Evolutionary conservation across 2,113 vertebrate genomes (phyloP).

Genomic region (Kobus ellipsiprymnus): DNA sequence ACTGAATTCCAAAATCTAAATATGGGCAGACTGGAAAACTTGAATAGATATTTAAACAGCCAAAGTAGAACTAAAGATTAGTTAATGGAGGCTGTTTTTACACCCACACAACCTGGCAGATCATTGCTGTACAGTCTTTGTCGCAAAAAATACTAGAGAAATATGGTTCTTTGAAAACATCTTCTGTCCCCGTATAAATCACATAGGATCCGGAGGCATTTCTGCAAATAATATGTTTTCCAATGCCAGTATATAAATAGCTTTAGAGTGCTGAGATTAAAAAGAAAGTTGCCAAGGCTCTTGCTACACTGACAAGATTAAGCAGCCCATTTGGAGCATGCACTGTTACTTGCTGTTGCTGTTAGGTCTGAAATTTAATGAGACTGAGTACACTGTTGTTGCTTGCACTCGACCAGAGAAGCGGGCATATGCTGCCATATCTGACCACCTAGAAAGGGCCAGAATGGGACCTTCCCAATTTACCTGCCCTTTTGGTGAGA

Average conservation of each 20-base stretch:
- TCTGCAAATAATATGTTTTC: conserved; percentile 70
- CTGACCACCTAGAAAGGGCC: not conserved
- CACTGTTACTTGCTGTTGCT: conserved; percentile 27
- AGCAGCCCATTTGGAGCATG: not conserved
- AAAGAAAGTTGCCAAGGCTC: conserved; percentile 56
- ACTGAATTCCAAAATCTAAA: conserved; percentile 17
- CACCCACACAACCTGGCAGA: conserved; percentile 69
- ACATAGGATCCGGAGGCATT: conserved; percentile 59
- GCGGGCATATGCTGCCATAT: not conserved
- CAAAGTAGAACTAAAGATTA: conserved; percentile 33
- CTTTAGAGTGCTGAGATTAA: conserved; percentile 13
- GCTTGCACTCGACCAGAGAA: not conserved
- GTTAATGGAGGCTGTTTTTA: conserved; percentile 59
- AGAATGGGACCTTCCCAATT: not conserved
- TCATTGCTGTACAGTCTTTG: conserved; percentile 35
- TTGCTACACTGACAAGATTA: conserved; percentile 33
- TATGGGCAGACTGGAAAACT: not conserved
- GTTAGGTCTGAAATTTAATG: conserved; percentile 36
- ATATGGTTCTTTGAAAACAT: conserved; percentile 72
- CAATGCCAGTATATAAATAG: conserved; percentile 67
- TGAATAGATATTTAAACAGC: conserved; percentile 49
- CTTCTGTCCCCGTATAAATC: conserved; percentile 64
- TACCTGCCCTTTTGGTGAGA: not conserved
- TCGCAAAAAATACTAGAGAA: conserved; percentile 64
- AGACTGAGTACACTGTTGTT: not conserved